Base-by-base conservation (phyloP, 2,888 invertebrate species). In the Plagiodera versicolora region DNA sequence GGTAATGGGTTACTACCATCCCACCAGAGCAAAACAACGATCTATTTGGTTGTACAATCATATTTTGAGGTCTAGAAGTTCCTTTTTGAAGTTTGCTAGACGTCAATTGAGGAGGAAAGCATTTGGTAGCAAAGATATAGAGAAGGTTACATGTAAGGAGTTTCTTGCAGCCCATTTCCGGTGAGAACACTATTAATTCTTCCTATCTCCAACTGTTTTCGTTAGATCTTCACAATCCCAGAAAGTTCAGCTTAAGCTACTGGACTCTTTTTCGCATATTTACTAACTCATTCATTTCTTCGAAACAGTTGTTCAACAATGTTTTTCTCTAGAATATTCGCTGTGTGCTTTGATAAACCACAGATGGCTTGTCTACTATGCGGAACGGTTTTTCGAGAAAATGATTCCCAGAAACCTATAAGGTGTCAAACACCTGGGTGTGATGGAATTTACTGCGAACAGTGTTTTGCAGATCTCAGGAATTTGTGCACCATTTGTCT, bases 41-140 rank as follows among this genome's bases (percentile, higher is more conserved):
- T 87, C 91, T 0, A 80, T 86, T 1, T 94, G 94, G 91, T 80
- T 95, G 5, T 92, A 91, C 74, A 89, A 91, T 74, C 88, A 91
- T 68, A 91, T 95, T 56, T 75, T 92, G 28, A 84, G 88, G 72
- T 82, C 83, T 8, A 81, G 88, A 80, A 83, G 86, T 1, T 84
- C 84, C 52, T 91, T 94, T 69, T 81, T 92, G 64, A 89, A 90
- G 74, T 86, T 86, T 61, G 88, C 90, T 0, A 83, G 92, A 66
- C 83, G 91, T 45, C 88, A 88, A 74, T 80, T 93, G 0, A 85
- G 90, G 47, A 81, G 87, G 19, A 87, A 86, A 72, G 84, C 84
- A 63, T 80, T 83, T 72, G 84, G 85, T 20, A 70, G 78, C 3
- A 77, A 80, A 0, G 77, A 78, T 0, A 72, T 78, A 1, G 81